Conservation (phyloP, 2,888 invertebrate genomes). For the Brachyopa scutellaris region DNA sequence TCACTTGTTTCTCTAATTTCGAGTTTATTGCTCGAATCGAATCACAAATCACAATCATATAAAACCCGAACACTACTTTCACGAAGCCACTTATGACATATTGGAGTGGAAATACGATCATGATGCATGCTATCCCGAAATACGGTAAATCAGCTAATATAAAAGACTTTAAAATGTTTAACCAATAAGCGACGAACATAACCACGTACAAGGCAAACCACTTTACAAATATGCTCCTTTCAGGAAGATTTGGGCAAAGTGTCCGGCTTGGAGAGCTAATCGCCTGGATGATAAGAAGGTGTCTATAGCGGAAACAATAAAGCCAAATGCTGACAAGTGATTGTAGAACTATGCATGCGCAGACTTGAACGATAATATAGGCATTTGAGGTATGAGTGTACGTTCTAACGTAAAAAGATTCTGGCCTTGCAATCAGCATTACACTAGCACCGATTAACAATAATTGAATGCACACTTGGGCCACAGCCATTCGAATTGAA, state of each 20-base stretch:
- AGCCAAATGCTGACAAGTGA: slow-evolving; percentile 20
- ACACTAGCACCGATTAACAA: not conserved
- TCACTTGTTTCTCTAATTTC: not conserved
- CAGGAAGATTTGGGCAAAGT: not conserved
- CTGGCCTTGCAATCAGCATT: not conserved
- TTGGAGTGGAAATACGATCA: slow-evolving; percentile 4
- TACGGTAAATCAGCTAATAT: not conserved
- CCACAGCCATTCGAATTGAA: slow-evolving; percentile 21
- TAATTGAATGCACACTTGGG: slow-evolving; percentile 6
- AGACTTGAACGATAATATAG: not conserved
- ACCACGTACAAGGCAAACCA: not conserved
- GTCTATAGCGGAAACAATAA: not conserved
- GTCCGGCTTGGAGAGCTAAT: not conserved
- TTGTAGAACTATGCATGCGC: slow-evolving; percentile 1
- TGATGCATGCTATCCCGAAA: not conserved
- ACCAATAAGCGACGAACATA: not conserved
- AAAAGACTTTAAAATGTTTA: not conserved
- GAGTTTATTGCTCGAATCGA: slow-evolving; percentile 1
- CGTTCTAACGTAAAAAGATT: not conserved
- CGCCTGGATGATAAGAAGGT: slow-evolving; percentile 15
- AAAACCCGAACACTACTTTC: slow-evolving; percentile 8
- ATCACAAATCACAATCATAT: slow-evolving; percentile 5
- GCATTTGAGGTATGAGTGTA: not conserved
- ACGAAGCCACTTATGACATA: slow-evolving; percentile 11
- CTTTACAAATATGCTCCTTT: not conserved